These are phyloP conservation scores for Cerceris rybyensis DNA, from an alignment of 2,888 invertebrate species.

Conservation along the genomic window DNA sequence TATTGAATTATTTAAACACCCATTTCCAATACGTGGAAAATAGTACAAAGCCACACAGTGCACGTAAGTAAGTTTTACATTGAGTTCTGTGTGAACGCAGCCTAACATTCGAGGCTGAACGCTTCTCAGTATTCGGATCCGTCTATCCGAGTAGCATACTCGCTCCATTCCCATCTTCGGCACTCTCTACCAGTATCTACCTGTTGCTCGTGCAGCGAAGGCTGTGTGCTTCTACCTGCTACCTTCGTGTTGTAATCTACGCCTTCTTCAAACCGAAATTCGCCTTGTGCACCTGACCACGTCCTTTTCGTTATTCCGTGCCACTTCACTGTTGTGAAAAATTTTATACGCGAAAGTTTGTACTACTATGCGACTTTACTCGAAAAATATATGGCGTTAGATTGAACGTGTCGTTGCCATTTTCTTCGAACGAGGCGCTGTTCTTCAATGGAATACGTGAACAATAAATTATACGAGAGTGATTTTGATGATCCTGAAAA, in stretches of 20 bases:
- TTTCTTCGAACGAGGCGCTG: background rate
- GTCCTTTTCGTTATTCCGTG: background rate
- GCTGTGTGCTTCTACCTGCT: slow-evolving; percentile 53
- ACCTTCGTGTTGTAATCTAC: background rate
- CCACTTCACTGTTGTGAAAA: background rate
- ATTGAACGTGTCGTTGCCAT: too few relatives aligned
- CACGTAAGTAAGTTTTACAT: background rate
- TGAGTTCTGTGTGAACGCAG: slow-evolving; percentile 40
- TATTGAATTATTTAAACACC: too few relatives aligned
- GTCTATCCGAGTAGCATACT: slow-evolving; percentile 62
- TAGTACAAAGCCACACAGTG: too few relatives aligned
- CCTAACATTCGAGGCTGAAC: slow-evolving; percentile 30
- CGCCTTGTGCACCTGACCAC: slow-evolving; percentile 3
- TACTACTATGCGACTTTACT: background rate
- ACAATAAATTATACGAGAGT: background rate
- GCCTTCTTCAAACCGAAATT: background rate
- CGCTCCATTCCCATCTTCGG: slow-evolving; percentile 63
- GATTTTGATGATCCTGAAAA: background rate
- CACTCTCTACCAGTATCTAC: slow-evolving; percentile 71
- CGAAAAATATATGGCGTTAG: too few relatives aligned
- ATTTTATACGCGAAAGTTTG: background rate
- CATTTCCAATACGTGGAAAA: too few relatives aligned
- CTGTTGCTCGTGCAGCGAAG: slow-evolving; percentile 74
- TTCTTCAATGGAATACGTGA: background rate
- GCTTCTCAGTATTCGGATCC: slow-evolving; percentile 63